Percentiles rank a stretch among this genome's conserved stretches.
Conservation (phyloP, 2,888 invertebrate species). For the Cosmopolites sordidus region DNA sequence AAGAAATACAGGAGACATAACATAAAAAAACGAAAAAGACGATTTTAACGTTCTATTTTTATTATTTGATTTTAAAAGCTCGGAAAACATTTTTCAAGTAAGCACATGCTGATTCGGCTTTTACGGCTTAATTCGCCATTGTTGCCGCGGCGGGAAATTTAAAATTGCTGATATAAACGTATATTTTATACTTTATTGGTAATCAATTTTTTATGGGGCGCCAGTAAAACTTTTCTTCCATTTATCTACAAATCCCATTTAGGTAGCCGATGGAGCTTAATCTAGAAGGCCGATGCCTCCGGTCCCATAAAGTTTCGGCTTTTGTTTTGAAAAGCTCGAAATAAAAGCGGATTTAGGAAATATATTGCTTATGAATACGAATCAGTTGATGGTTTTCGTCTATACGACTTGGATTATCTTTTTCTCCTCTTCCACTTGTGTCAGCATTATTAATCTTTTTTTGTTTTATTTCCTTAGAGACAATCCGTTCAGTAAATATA, state of each 20-base stretch:
- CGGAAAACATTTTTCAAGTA: slow-evolving; percentile 9
- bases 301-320: neutral
- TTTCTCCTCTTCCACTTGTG: too few species aligned
- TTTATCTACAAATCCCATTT: slow-evolving; percentile 26
- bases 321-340: neutral
- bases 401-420: too few species aligned
- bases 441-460: too few species aligned
- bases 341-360: neutral
- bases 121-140: slow-evolving; percentile 12
- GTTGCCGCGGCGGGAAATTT: slow-evolving; percentile 17
- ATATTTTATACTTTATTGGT: slow-evolving; percentile 25
- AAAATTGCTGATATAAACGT: slow-evolving; percentile 25
- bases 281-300: slow-evolving; percentile 1
- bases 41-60: too few species aligned
- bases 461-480: too few species aligned
- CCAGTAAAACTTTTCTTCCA: slow-evolving; percentile 20
- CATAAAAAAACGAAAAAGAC: too few species aligned
- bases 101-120: slow-evolving; percentile 20
- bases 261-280: slow-evolving; percentile 12
- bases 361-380: neutral
- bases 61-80: too few species aligned
- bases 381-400: too few species aligned
- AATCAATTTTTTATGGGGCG: slow-evolving; percentile 21
- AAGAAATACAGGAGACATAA: too few species aligned
- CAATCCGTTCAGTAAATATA: too few species aligned